phyloP scores from a whole-genome alignment of 2,888 invertebrate genomes.

The Camponotus fellah region DNA sequence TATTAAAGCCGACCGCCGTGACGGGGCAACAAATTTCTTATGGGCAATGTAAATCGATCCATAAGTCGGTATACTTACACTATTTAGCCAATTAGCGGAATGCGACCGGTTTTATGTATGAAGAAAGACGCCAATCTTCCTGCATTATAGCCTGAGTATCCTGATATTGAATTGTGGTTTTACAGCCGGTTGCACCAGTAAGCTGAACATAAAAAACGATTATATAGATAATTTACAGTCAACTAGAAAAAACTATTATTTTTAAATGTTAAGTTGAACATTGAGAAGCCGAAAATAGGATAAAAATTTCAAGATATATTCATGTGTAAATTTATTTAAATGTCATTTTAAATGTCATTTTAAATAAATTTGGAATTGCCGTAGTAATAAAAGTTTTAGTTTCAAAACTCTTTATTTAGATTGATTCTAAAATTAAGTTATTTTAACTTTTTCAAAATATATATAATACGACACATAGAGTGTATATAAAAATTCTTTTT shows the following conservation, averaged over 20 bases:
- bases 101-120: constrained; percentile 71
- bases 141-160: constrained; percentile 34
- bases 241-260: background rate
- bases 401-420: too few relatives aligned
- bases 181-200: constrained; percentile 40
- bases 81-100: constrained; percentile 80
- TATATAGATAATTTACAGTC: background rate
- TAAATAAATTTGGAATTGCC: too few relatives aligned
- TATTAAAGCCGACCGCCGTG: constrained; percentile 67
- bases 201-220: constrained; percentile 6
- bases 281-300: too few relatives aligned
- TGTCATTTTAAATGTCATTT: too few relatives aligned
- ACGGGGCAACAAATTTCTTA: constrained; percentile 78
- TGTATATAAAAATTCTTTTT: too few relatives aligned
- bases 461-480: too few relatives aligned
- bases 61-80: constrained; percentile 79
- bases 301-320: too few relatives aligned
- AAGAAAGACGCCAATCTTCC: constrained; percentile 54
- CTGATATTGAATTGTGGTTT: constrained; percentile 37
- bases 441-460: too few relatives aligned
- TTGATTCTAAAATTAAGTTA: too few relatives aligned
- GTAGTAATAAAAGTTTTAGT: too few relatives aligned
- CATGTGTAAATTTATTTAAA: too few relatives aligned
- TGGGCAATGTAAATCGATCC: constrained; percentile 78
- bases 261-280: too few relatives aligned